Evolutionary conservation across 2,797 vertebrate genomes (phyloP).

Genomic region (Monodelphis domestica): DNA sequence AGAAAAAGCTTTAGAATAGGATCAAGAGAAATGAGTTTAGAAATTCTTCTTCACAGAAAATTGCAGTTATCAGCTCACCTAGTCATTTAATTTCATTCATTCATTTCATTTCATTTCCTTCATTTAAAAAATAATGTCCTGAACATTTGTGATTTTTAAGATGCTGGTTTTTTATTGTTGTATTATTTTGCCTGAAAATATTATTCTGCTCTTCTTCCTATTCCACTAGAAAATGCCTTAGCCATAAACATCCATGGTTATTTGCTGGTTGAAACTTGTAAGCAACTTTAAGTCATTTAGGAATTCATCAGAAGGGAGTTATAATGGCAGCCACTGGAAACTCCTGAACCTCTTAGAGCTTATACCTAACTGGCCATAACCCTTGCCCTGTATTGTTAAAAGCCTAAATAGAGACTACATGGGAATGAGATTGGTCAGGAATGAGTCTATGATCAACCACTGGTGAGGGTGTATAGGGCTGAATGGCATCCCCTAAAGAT

Average conservation of each 20-base stretch:
- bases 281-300: not conserved
- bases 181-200: not conserved
- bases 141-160: not conserved
- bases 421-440: not conserved
- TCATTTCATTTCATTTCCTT: too few relatives aligned
- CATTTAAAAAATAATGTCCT: not conserved
- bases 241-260: not conserved
- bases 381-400: not conserved
- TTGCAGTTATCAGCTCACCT: not conserved
- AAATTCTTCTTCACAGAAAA: not conserved
- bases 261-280: not conserved
- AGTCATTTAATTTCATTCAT: too few relatives aligned
- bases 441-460: not conserved
- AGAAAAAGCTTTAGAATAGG: not conserved
- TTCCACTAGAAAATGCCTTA: not conserved
- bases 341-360: too few relatives aligned
- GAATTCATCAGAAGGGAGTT: not conserved
- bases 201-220: not conserved
- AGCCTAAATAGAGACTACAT: not conserved
- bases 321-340: not conserved
- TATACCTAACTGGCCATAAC: not conserved
- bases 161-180: not conserved
- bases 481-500: not conserved
- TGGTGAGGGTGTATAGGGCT: not conserved
- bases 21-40: not conserved